Evolutionary conservation across 2,113 vertebrate genomes (phyloP).

Genomic region (Triplophysa tibetana): DNA sequence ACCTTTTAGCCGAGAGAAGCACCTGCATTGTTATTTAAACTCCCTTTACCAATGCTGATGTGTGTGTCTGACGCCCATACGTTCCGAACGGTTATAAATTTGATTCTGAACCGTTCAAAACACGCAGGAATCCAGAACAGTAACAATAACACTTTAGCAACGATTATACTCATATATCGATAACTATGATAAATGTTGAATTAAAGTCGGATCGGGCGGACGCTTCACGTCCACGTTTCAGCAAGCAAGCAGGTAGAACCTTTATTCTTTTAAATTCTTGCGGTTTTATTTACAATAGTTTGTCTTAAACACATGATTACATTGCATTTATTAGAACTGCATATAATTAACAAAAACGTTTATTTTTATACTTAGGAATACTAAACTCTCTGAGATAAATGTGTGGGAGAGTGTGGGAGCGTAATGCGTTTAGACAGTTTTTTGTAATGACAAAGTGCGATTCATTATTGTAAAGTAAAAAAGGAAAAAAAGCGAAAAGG

Average conservation of each 20-base stretch:
- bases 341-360: constrained; percentile 67
- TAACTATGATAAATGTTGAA: constrained; percentile 35
- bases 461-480: constrained; percentile 71
- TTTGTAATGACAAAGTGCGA: constrained; percentile 78
- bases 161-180: constrained; percentile 29
- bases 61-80: not conserved
- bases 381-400: constrained; percentile 60
- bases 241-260: constrained; percentile 63
- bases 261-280: constrained; percentile 49
- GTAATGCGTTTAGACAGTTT: constrained; percentile 69
- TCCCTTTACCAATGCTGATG: constrained; percentile 18
- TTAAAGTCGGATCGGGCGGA: constrained; percentile 40
- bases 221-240: constrained; percentile 45
- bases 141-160: constrained; percentile 39
- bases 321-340: constrained; percentile 65
- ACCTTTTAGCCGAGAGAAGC: constrained; percentile 11
- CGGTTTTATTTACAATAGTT: constrained; percentile 75
- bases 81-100: constrained; percentile 21
- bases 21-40: constrained; percentile 32
- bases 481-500: constrained; percentile 40
- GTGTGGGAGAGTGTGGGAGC: constrained; percentile 61
- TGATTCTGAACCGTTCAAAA: constrained; percentile 15
- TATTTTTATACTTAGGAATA: constrained; percentile 59
- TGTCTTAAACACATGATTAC: constrained; percentile 65
- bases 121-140: constrained; percentile 13